Base-by-base conservation (phyloP, 2,113 vertebrate genomes). In the Chloropsis cyanopogon region DNA sequence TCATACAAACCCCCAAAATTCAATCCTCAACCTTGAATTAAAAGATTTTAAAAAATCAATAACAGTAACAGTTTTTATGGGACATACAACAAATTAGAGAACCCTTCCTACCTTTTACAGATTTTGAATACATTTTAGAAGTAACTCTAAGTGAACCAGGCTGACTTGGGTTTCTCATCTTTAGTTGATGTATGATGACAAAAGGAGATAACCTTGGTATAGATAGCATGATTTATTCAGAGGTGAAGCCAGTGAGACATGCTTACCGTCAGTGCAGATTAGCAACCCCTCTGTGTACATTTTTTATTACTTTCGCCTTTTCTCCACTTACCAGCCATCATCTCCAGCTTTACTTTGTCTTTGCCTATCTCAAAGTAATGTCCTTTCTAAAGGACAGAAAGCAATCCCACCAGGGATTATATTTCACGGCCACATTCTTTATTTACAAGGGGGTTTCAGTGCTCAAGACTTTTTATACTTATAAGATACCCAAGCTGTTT, bases 211-310 rank as follows among this genome's bases (percentile, higher is more conserved):
- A 94, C 86, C 71, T 77, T 77, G 35, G 83, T 72, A 93, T 59
- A 94, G 92, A 80, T 68, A 61, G 41, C 83, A 95, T 96, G 94
- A 96, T 97, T 96, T 95, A 97, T 96, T 93, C 91, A 93, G 76
- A 91, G 85, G 50, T 79, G 44, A 92, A 91, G 93, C 59, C 50
- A 71, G 54, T 17, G 57, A 95, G 83, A 88, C 71, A 77, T 53
- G 56, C 71, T 93, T 80, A 88, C 75, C 28, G n/a, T 86, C 78
- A 60, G 0, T 63, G 57, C 47, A 94, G 61, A 95, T 90, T 93
- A 91, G 71, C 82, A 95, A 91, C 57, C 70, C 54, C 57, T 24
- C 6, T 19, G 56, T 71, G 72, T 86, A 80, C 54, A 54, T 73
- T 92, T 96, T 97, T 97, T 95, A 96, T 91, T 91, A 86, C 88